phyloP scores from a whole-genome alignment of 1,140 invertebrate species.

The Drosophila baimaii region DNA sequence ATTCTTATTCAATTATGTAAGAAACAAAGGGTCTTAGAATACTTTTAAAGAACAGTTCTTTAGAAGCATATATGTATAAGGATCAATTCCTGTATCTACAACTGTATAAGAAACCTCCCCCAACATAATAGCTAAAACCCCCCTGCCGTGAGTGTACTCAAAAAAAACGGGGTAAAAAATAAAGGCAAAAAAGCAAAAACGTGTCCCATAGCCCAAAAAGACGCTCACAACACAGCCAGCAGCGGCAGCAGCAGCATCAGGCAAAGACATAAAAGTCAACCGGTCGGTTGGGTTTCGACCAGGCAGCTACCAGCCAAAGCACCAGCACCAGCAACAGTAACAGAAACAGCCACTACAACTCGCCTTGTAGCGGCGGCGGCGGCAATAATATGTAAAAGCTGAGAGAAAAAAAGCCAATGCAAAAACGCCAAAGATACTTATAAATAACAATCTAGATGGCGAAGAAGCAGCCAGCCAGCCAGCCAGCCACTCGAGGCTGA shows the following conservation, averaged over 20 bases:
- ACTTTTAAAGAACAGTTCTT: neutral
- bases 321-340: slow-evolving; percentile 40
- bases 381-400: slow-evolving; percentile 70
- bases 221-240: slow-evolving; percentile 34
- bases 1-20: neutral
- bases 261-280: slow-evolving; percentile 79
- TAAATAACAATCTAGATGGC: slow-evolving; percentile 69
- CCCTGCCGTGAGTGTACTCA: neutral
- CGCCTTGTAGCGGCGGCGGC: slow-evolving; percentile 21
- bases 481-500: slow-evolving; percentile 22
- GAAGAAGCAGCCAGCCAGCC: slow-evolving; percentile 10
- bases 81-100: too few species aligned
- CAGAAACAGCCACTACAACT: slow-evolving; percentile 28
- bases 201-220: slow-evolving; percentile 58
- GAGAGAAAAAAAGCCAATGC: slow-evolving; percentile 29
- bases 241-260: slow-evolving; percentile 31
- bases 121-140: neutral
- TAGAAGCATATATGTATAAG: too few species aligned
- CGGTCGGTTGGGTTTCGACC: slow-evolving; percentile 74
- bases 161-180: slow-evolving; percentile 30
- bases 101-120: too few species aligned
- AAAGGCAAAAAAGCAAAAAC: slow-evolving; percentile 44
- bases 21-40: neutral
- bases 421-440: slow-evolving; percentile 40
- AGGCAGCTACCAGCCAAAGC: slow-evolving; percentile 41